These are phyloP conservation scores for Syrrhaptes paradoxus DNA, from an alignment of 2,113 vertebrate genomes.

Conservation along the genomic window DNA sequence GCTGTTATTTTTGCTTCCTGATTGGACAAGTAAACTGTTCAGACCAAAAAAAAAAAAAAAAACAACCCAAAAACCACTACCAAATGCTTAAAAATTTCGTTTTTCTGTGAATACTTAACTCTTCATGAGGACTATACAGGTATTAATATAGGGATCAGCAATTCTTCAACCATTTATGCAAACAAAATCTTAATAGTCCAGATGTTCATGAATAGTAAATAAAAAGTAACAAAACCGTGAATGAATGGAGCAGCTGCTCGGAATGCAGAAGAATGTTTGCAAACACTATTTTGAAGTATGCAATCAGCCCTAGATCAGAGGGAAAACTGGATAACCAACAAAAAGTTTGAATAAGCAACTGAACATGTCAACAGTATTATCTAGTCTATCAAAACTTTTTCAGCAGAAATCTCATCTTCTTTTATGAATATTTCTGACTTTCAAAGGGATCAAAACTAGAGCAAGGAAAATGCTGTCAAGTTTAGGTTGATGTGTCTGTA, in stretches of 20 bases:
- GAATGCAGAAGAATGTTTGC: conserved; percentile 52
- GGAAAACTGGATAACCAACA: conserved; percentile 29
- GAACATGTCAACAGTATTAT: conserved; percentile 9
- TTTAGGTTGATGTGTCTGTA: not conserved
- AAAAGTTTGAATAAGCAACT: conserved; percentile 27
- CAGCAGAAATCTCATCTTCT: not conserved
- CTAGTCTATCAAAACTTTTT: not conserved
- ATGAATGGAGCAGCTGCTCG: conserved; percentile 57
- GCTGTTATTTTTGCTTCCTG: not conserved
- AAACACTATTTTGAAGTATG: conserved; percentile 56
- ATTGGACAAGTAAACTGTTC: not conserved
- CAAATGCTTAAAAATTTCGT: not conserved
- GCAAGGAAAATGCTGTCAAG: not conserved
- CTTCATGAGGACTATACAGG: not conserved
- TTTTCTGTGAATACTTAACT: not conserved
- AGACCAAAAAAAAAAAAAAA: not conserved
- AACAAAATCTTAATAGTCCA: conserved; percentile 45
- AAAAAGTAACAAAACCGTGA: conserved; percentile 32
- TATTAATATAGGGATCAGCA: not conserved
- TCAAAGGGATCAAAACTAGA: not conserved
- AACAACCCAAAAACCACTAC: not conserved
- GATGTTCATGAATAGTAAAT: conserved; percentile 68
- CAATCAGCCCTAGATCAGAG: conserved; percentile 38
- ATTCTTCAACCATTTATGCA: conserved; percentile 2
- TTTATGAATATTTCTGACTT: not conserved